Evolutionary conservation across 2,797 vertebrate species (phyloP).

Genomic region (Uromys caudimaculatus): DNA sequence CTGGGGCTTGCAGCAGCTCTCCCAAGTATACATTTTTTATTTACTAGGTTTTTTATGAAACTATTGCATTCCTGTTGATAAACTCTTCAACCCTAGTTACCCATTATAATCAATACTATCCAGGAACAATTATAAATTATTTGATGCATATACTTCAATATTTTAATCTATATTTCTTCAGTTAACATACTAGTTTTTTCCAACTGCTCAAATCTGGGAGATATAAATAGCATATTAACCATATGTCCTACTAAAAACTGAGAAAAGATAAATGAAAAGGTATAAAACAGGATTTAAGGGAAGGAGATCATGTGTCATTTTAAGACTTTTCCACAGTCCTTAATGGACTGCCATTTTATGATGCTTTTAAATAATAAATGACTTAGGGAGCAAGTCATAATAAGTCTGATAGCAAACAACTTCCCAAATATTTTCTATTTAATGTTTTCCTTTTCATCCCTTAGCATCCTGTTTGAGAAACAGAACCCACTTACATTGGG

Average conservation of each 20-base stretch:
- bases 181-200: conserved; percentile 1
- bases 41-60: background rate
- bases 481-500: background rate
- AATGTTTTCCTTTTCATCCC: background rate
- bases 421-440: conserved; percentile 19
- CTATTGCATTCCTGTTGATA: conserved; percentile 4
- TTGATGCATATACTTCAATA: background rate
- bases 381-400: background rate
- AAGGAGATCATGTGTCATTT: background rate
- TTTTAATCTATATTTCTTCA: background rate
- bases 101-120: background rate
- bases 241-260: conserved; percentile 3
- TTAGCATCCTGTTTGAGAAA: background rate
- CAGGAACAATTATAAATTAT: conserved; percentile 42
- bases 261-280: background rate
- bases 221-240: background rate
- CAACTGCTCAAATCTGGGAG: conserved; percentile 1
- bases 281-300: background rate
- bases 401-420: background rate
- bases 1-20: background rate
- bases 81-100: background rate
- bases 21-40: background rate
- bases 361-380: conserved; percentile 28
- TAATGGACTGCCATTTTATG: background rate
- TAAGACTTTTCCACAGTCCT: background rate